These are phyloP conservation scores for Panzeria rudis DNA, from an alignment of 2,888 invertebrate genomes.

Conservation along the genomic window DNA sequence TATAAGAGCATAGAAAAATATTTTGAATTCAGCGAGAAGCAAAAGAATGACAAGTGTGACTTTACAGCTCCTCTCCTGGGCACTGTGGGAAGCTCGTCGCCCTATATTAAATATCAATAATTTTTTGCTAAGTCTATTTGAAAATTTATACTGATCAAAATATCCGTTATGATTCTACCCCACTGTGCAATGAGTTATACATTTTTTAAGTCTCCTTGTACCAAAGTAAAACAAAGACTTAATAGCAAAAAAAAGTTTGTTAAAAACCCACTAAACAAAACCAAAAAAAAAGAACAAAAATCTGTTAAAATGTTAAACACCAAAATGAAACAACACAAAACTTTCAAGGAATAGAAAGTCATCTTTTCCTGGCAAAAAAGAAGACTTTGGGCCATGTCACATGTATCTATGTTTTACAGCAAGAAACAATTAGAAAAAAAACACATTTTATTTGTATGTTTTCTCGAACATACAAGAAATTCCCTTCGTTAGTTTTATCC, in stretches of 20 bases:
- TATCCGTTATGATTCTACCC: too few relatives aligned
- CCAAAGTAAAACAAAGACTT: neutral
- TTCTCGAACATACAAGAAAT: conserved; percentile 19
- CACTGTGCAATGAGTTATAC: too few relatives aligned
- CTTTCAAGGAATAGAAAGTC: conserved; percentile 19
- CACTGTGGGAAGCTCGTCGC: too few relatives aligned
- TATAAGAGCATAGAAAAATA: too few relatives aligned
- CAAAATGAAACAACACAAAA: conserved; percentile 2
- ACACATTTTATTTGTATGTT: conserved; percentile 25
- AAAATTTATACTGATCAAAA: too few relatives aligned
- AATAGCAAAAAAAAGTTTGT: neutral
- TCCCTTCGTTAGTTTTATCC: neutral
- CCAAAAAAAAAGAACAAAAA: conserved; percentile 22
- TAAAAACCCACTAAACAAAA: conserved; percentile 13
- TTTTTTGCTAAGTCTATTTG: too few relatives aligned
- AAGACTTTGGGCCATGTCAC: conserved; percentile 31
- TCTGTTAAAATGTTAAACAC: conserved; percentile 32
- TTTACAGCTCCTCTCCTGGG: too few relatives aligned
- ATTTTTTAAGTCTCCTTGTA: too few relatives aligned
- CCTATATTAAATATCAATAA: too few relatives aligned
- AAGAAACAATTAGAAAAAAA: conserved; percentile 22
- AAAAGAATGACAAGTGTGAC: too few relatives aligned
- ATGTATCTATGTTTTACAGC: conserved; percentile 42
- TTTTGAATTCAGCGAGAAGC: too few relatives aligned
- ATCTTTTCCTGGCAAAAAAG: neutral